phyloP scores from a whole-genome alignment of 2,113 vertebrate species.

The Mola mola region DNA sequence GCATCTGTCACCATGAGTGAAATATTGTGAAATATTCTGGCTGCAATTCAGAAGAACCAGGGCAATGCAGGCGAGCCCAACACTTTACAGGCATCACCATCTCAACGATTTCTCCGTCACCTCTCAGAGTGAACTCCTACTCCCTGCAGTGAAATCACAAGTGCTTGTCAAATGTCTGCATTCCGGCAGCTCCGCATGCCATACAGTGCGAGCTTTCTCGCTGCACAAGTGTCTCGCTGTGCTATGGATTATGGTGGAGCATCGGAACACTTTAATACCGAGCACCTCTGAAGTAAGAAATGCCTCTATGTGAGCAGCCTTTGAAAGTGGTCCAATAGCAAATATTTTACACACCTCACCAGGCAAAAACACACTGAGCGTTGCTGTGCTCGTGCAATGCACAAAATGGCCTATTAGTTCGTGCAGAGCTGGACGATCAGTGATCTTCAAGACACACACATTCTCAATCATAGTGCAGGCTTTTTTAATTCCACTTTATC shows the following conservation, averaged over 20 bases:
- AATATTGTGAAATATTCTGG: too few relatives aligned
- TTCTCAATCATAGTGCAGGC: not conserved
- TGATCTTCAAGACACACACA: not conserved
- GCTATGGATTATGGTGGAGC: constrained; percentile 21
- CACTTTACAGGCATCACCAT: constrained; percentile 6
- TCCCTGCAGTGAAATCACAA: constrained; percentile 70
- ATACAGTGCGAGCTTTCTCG: constrained; percentile 7
- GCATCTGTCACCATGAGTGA: too few relatives aligned
- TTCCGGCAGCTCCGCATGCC: constrained; percentile 7
- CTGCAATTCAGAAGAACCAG: not conserved
- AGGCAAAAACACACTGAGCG: constrained; percentile 25
- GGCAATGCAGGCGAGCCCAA: not conserved
- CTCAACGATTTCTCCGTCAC: constrained; percentile 20
- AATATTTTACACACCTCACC: constrained; percentile 32
- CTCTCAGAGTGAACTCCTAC: constrained; percentile 43
- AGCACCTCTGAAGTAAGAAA: constrained; percentile 1
- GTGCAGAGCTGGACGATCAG: not conserved
- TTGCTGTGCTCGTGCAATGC: constrained; percentile 3
- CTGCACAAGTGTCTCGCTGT: constrained; percentile 31
- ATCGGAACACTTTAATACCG: constrained; percentile 12
- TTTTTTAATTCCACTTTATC: constrained; percentile 1
- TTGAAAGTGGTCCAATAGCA: constrained; percentile 26
- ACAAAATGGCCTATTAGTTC: not conserved
- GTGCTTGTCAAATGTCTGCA: constrained; percentile 62
- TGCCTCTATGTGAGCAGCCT: constrained; percentile 26